Base-by-base conservation (phyloP, 2,797 vertebrate species). In the Poecilia velifera region DNA sequence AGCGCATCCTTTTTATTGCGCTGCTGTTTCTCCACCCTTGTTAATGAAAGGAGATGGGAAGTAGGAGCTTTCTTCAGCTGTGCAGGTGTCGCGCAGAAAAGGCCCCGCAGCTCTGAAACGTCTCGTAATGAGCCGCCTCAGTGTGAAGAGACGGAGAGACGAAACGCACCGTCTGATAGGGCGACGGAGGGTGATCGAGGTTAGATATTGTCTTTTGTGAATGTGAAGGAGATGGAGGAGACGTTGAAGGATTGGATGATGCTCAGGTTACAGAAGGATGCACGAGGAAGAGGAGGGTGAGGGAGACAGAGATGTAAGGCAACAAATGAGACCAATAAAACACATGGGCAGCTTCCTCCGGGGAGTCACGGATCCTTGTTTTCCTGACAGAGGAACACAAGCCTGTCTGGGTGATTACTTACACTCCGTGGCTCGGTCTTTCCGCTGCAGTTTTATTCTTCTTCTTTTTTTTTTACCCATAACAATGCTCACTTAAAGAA, bases 251-350 rank as follows among this genome's bases (percentile, higher is more conserved):
- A 90, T 84, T 28, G 82, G 86, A 36, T 70, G 79, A 91, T 82
- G 83, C 57, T 59, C n/a, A 62, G 57, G 28, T 72, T 80, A 83
- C 84, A 87, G 74, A 64, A 75, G 80, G 83, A 89, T 77, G 84
- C 82, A 71, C 14, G 78, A 85, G 81, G 64, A 80, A 76, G 73
- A 79, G 64, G 7, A 82, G 80, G 76, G 83, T 20, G 82, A 83
- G 84, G 64, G 82, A 89, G 85, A 87, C 88, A 73, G 80, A 90
- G 91, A 92, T 84, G 88, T 84, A 82, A 87, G 87, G 86, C 77
- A 80, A 90, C 90, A 92, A 93, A 93, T 93, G 90, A 92, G 91
- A 73, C 72, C 84, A 89, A 92, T 92, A 91, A 92, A 91, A 88
- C 84, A 88, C 88, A 86, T 14, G 57, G 87, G 74, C 90, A 83